Base-by-base conservation (phyloP, 2,113 vertebrate genomes). In the Dasyurus viverrinus region DNA sequence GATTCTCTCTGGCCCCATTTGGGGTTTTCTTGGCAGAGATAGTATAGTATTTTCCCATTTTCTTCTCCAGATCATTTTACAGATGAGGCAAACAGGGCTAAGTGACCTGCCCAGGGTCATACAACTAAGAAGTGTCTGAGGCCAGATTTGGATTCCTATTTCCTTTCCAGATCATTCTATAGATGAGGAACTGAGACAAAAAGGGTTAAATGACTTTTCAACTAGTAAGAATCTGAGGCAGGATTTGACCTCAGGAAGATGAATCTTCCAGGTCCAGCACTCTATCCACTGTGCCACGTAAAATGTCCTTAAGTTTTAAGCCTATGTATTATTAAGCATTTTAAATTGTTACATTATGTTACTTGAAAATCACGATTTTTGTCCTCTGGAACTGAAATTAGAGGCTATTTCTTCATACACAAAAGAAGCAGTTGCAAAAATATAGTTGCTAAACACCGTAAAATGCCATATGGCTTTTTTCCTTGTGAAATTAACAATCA, bases 401-500 rank as follows among this genome's bases (percentile, higher is more conserved):
- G 2, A 60, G 11, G 36, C 50, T 55, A 8, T 46, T 57, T 93
- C 48, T 54, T 94, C 91, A 93, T 89, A 84, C n/a, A 84, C 68
- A 54, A 92, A 97, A 93, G 30, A 42, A 84, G 5, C 30, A 91
- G 47, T 89, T 97, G 91, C 92, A 54, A 42, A 93, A 96, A 60
- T 26, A 96, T n/a, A 10, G 14, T 57, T 94, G 0, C 50, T 95
- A 94, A 95, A 89, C 93, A 46, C 3, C 92, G 2, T 95, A 93
- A 93, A 96, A 93, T 94, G 91, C 91, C 8, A 93, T 91, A 26
- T 11, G 50, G 12, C 5, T 92, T 10, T 89, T 94, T 96, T 93
- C n/a, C 92, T 84, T 84, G 68, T 93, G 9, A 46, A 97, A 97
- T 94, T 95, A 93, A 36, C 94, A 92, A 95, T 90, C 23, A 91